Evolutionary conservation across 2,888 invertebrate species (phyloP).

Genomic region (Hydriomena furcata): DNA sequence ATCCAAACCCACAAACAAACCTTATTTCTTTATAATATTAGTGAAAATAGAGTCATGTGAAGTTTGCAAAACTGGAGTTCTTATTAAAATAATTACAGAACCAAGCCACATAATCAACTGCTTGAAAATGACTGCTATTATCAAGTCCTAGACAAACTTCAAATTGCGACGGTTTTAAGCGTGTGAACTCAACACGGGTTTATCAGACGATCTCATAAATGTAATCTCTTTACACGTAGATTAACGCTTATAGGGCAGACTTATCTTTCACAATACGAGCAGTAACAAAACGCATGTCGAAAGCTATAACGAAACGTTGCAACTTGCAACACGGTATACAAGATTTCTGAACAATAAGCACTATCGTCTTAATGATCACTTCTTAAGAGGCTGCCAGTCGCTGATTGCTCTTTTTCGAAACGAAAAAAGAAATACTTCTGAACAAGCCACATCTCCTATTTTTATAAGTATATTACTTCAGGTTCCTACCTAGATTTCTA

Average conservation of each 20-base stretch:
- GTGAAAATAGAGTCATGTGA: no score
- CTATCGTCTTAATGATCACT: neutral
- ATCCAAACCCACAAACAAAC: no score
- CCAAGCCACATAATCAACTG: neutral
- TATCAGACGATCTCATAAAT: conserved; percentile 7
- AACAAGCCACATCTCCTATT: no score
- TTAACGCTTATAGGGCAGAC: conserved; percentile 18
- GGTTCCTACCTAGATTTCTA: no score
- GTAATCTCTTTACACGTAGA: conserved; percentile 13
- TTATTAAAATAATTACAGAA: neutral
- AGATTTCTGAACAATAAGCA: conserved; percentile 14
- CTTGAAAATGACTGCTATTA: neutral
- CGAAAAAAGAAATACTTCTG: no score
- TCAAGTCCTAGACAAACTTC: neutral
- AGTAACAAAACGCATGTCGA: conserved; percentile 28
- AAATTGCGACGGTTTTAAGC: neutral
- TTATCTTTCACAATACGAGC: conserved; percentile 24
- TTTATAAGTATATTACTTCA: no score
- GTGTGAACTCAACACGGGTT: conserved; percentile 12
- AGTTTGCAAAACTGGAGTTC: no score
- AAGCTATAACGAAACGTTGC: conserved; percentile 25
- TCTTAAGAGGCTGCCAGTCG: no score
- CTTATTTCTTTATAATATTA: no score
- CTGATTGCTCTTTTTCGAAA: no score
- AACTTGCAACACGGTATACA: conserved; percentile 17